phyloP scores from a whole-genome alignment of 2,113 vertebrate species.

The Mustelus asterias region DNA sequence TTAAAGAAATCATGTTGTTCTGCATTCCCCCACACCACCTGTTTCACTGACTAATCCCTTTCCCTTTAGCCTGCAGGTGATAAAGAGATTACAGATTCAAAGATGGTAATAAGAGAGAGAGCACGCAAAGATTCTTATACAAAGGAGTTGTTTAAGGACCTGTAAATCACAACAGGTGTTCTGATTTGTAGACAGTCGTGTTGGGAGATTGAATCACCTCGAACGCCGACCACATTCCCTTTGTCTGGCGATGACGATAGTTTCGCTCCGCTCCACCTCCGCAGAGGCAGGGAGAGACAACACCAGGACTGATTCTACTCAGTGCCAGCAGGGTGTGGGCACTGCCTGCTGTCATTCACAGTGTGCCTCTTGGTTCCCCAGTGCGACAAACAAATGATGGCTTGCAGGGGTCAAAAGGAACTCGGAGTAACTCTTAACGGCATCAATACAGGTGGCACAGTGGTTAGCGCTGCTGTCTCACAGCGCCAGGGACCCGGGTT shows the following conservation, averaged over 20 bases:
- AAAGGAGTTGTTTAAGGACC: neutral
- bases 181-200: neutral
- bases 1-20: neutral
- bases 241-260: neutral
- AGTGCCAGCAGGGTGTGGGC: neutral
- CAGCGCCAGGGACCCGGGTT: no score
- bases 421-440: neutral
- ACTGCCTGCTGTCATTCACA: neutral
- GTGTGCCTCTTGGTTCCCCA: no score
- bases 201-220: neutral
- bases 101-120: neutral
- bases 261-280: neutral
- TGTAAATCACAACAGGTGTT: conserved; percentile 8
- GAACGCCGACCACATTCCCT: neutral
- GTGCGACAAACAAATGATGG: neutral
- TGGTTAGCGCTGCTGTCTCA: no score
- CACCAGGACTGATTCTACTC: neutral
- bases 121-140: neutral
- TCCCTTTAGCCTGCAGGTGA: neutral
- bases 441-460: no score
- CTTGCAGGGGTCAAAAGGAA: no score
- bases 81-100: conserved; percentile 3
- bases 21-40: neutral
- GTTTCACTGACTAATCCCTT: neutral
- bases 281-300: neutral